Percentiles rank a stretch among this genome's conserved stretches.
Evolutionary conservation across 2,888 invertebrate species (phyloP).

Genomic region (Drosophila mimetica): DNA sequence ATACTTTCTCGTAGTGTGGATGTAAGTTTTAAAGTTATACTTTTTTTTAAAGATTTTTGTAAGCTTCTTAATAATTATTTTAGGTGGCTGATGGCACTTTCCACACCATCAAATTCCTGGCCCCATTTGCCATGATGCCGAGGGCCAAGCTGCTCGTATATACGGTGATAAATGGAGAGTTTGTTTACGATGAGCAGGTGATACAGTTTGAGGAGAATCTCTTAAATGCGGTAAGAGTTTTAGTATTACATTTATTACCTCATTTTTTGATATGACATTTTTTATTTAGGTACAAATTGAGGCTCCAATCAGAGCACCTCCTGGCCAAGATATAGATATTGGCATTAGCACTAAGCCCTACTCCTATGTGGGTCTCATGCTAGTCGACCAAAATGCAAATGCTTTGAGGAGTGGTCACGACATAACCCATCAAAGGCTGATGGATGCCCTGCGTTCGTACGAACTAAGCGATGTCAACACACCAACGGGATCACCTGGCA

Average conservation of each 20-base stretch:
- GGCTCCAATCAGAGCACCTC: slow-evolving; percentile 88
- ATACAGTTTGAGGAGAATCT: slow-evolving; percentile 92
- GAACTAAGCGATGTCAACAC: slow-evolving; percentile 79
- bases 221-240: slow-evolving; percentile 90
- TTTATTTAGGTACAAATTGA: slow-evolving; percentile 87
- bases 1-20: slow-evolving; percentile 90
- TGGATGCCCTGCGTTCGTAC: slow-evolving; percentile 80
- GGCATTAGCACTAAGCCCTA: slow-evolving; percentile 93
- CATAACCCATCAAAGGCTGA: slow-evolving; percentile 73
- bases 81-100: slow-evolving; percentile 80
- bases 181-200: slow-evolving; percentile 94
- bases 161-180: slow-evolving; percentile 90
- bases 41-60: background rate
- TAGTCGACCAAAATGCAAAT: slow-evolving; percentile 93
- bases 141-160: slow-evolving; percentile 93
- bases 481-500: slow-evolving; percentile 79
- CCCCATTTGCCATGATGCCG: slow-evolving; percentile 93
- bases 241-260: too few relatives aligned
- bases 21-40: slow-evolving; percentile 79
- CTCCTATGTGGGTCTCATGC: slow-evolving; percentile 94
- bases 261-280: too few relatives aligned
- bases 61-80: too few relatives aligned
- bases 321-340: slow-evolving; percentile 92
- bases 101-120: slow-evolving; percentile 86
- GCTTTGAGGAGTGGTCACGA: slow-evolving; percentile 86